Conservation (phyloP, 2,888 invertebrate species). For the Brassicogethes aeneus region DNA sequence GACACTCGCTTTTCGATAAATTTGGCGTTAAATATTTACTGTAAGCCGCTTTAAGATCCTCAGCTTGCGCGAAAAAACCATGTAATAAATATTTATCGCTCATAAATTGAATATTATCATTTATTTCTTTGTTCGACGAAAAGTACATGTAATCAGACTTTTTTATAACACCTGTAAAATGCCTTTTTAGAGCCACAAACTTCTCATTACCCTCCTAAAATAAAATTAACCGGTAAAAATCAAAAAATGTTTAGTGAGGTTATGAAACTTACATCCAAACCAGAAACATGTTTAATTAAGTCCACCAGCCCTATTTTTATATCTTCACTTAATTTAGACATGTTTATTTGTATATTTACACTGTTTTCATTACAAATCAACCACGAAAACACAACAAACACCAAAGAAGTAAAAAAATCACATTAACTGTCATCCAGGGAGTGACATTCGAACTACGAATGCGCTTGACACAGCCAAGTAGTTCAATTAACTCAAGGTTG, state of each 20-base stretch:
- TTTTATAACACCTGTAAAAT: constrained; percentile 22
- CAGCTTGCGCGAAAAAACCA: constrained; percentile 31
- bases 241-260: constrained; percentile 12
- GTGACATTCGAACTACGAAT: too few relatives aligned
- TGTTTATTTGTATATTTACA: constrained; percentile 12
- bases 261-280: constrained; percentile 25
- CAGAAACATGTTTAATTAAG: constrained; percentile 24
- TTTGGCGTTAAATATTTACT: constrained; percentile 25
- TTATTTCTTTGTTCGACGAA: constrained; percentile 30
- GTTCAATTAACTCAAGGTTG: too few relatives aligned
- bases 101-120: constrained; percentile 28
- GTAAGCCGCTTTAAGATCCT: constrained; percentile 25
- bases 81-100: constrained; percentile 35
- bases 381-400: too few relatives aligned
- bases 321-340: constrained; percentile 24
- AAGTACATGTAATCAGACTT: constrained; percentile 33
- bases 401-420: too few relatives aligned
- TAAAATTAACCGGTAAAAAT: constrained; percentile 6
- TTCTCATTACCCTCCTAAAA: constrained; percentile 25
- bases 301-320: constrained; percentile 18
- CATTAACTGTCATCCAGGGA: too few relatives aligned
- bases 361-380: too few relatives aligned
- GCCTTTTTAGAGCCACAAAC: constrained; percentile 27
- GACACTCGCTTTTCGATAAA: constrained; percentile 22
- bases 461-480: too few relatives aligned